Evolutionary conservation across 37 sponge, comb jelly and placozoan species (phyloP), one percentile per base, ranked within the genome.

Genomic region (Corticium candelabrum): DNA sequence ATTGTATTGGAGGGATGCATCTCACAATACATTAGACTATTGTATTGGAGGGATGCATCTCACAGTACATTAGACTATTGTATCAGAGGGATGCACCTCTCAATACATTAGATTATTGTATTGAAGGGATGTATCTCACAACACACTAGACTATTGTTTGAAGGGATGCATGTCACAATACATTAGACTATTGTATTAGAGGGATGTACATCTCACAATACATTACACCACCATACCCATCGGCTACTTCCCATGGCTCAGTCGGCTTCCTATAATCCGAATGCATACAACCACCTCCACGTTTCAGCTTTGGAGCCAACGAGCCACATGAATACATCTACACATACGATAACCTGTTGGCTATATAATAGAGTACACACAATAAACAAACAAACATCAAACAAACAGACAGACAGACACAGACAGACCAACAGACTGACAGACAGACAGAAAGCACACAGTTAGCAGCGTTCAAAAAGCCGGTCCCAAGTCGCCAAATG

Each of bases 321-420:
- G 96, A 95, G 15, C 96, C 96, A 89, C 96, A 95, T 0, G 96
- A 95, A 68, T 95, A 95, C 92, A 91, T 95, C 79, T 77, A 67
- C n/a, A 74, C 75, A 38, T 67, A 43, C n/a, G n/a, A n/a, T n/a
- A n/a, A n/a, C n/a, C n/a, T n/a, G n/a, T n/a, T n/a, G n/a, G n/a
- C n/a, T n/a, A n/a, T n/a, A n/a, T n/a, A n/a, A n/a, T n/a, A n/a
- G n/a, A n/a, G n/a, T n/a, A n/a, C n/a, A n/a, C n/a, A n/a, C n/a
- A n/a, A n/a, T n/a, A n/a, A n/a, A n/a, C n/a, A n/a, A n/a, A n/a
- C n/a, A n/a, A n/a, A n/a, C n/a, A n/a, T n/a, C n/a, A n/a, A n/a
- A n/a, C n/a, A n/a, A n/a, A n/a, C n/a, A n/a, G n/a, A n/a, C n/a
- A n/a, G n/a, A n/a, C n/a, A n/a, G n/a, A n/a, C n/a, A n/a, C n/a